Evolutionary conservation across 2,888 invertebrate genomes (phyloP).

Genomic region (Pristionchus fissidentatus): DNA sequence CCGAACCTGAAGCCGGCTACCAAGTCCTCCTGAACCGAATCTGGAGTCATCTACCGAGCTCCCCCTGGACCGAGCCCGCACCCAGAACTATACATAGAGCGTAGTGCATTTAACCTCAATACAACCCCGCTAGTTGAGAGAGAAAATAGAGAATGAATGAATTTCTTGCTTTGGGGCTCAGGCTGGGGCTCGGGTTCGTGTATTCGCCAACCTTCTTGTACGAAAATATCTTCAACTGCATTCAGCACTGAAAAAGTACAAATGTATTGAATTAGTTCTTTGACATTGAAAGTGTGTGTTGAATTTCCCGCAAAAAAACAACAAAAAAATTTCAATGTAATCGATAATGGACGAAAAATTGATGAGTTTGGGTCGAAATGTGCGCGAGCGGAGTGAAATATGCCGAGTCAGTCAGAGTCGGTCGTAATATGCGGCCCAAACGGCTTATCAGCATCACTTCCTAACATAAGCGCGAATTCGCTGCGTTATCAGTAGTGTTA

Average conservation of each 20-base stretch:
- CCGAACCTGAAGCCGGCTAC: too few species aligned
- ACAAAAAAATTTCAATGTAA: too few species aligned
- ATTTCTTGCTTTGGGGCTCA: neutral
- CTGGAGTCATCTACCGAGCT: neutral
- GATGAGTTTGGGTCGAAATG: neutral
- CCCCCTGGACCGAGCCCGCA: neutral
- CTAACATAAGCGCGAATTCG: too few species aligned
- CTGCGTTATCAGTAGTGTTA: too few species aligned
- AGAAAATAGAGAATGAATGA: neutral
- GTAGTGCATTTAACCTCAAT: neutral
- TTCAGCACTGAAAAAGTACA: neutral
- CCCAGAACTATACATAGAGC: neutral
- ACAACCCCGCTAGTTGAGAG: neutral
- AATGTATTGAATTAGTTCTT: neutral
- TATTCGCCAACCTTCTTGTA: slow-evolving; percentile 14
- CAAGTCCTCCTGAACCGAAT: neutral
- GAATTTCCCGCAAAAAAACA: too few species aligned
- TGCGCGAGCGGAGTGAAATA: neutral
- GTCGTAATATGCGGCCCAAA: too few species aligned
- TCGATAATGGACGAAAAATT: neutral
- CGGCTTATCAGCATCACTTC: too few species aligned
- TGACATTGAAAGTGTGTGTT: too few species aligned
- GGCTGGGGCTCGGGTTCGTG: neutral
- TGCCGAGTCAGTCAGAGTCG: neutral
- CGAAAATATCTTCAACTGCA: slow-evolving; percentile 10